Conservation (phyloP, 2,888 invertebrate species). For the Rhagophthalmus giganteus region DNA sequence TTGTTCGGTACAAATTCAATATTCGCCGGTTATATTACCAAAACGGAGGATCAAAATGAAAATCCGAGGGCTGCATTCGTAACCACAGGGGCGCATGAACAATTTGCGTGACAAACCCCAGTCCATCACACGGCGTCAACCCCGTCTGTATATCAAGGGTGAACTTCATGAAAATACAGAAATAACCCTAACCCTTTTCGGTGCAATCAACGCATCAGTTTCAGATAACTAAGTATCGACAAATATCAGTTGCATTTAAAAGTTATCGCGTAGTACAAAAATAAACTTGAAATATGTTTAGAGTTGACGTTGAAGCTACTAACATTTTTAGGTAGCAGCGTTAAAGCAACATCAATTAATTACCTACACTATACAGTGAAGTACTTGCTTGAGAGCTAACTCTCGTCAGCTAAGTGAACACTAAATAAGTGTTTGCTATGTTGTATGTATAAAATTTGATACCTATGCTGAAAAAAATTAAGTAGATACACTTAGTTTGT, state of each 20-base stretch:
- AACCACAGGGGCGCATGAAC: conserved; percentile 31
- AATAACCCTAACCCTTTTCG: conserved; percentile 19
- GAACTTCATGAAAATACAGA: conserved; percentile 12
- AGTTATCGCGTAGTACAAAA: too few relatives aligned
- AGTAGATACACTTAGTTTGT: too few relatives aligned
- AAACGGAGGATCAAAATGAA: conserved; percentile 10
- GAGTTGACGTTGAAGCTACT: too few relatives aligned
- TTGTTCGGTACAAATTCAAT: background rate
- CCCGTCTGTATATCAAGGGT: conserved; percentile 30
- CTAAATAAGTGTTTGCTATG: too few relatives aligned
- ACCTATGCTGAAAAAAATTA: too few relatives aligned
- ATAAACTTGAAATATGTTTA: too few relatives aligned
- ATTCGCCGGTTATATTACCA: background rate
- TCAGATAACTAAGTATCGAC: conserved; percentile 10
- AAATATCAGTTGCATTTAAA: conserved; percentile 1
- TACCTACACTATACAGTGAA: too few relatives aligned
- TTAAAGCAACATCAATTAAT: too few relatives aligned
- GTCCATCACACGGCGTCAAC: conserved; percentile 36
- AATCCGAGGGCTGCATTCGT: conserved; percentile 15
- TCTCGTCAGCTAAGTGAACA: too few relatives aligned
- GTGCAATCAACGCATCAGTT: conserved; percentile 16
- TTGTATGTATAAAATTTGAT: too few relatives aligned
- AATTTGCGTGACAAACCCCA: conserved; percentile 34
- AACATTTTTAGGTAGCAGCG: too few relatives aligned
- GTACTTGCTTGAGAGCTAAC: too few relatives aligned